Evolutionary conservation across 2,113 vertebrate species (phyloP).

Genomic region (Neoarius graeffei): DNA sequence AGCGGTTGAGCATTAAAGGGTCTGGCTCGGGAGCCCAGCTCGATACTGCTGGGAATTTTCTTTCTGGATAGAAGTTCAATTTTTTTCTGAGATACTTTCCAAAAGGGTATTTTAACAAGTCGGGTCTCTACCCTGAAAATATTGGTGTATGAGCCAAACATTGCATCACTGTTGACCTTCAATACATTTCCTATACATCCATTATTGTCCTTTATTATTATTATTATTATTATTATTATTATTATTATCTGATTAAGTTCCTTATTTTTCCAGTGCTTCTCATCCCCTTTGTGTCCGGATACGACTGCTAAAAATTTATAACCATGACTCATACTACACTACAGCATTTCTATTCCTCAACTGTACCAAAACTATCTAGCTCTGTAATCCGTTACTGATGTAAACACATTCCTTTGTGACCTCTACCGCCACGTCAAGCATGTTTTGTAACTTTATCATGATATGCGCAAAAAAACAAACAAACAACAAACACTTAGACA

Average conservation of each 20-base stretch:
- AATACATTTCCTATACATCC: not conserved
- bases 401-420: not conserved
- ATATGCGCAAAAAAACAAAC: not conserved
- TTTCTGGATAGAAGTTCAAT: not conserved
- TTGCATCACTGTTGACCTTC: no score
- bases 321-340: not conserved
- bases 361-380: not conserved
- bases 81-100: not conserved
- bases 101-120: not conserved
- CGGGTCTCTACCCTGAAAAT: not conserved
- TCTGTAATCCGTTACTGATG: not conserved
- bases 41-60: not conserved
- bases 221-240: no score
- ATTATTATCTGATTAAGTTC: not conserved
- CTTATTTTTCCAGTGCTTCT: not conserved
- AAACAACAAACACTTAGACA: not conserved
- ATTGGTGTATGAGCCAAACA: no score
- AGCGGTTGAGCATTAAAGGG: not conserved
- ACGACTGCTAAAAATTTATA: not conserved
- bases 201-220: not conserved
- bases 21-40: not conserved
- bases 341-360: not conserved
- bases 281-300: not conserved
- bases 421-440: no score
- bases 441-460: not conserved